Base-by-base conservation (phyloP, 2,113 vertebrate genomes). In the Oncorhynchus keta region DNA sequence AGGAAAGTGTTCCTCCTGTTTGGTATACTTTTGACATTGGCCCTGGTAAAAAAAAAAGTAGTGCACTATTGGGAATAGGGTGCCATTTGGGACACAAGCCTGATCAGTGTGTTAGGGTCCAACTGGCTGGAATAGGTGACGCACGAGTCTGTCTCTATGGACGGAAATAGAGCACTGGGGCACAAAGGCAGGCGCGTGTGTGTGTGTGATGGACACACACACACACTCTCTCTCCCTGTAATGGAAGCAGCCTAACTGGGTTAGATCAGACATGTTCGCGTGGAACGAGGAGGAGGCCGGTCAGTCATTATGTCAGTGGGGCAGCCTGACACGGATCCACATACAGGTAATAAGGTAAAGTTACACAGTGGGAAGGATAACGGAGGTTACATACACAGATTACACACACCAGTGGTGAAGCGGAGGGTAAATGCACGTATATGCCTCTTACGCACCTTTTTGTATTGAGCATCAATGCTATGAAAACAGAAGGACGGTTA, bases 161-260 rank as follows among this genome's bases (percentile, higher is more conserved):
- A 71, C 16, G 26, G 70, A 76, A 76, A 74, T 71, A 75, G 61
- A 73, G 65, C 57, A 55, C 13, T 68, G 48, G 22, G 48, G 22
- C 45, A 71, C 22, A 55, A 71, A 28, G 48, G 24, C 48, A 26
- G 0, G 4, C 51, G 32, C 2, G 77, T 71, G 35, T 65, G 77
- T 73, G 35, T 65, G 59, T 70, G 74, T 55, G 71, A 14, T 14
- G 13, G 8, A 66, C 64, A 13, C 18, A 30, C 18, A n/a, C n/a
- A 30, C 49, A 26, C 22, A 66, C 51, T 3, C 51, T 14, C 55
- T 45, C 39, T 45, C 8, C 9, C 39, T 20, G 55, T 57, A 57
- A 57, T 57, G 16, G 20, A 57, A 57, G 55, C 55, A 57, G 55
- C 55, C 55, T 57, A 57, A 20, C 18, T 20, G 20, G 0, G 55